Conservation (phyloP, 92 coral and sea anemone genomes). For the Micromussa lordhowensis region DNA sequence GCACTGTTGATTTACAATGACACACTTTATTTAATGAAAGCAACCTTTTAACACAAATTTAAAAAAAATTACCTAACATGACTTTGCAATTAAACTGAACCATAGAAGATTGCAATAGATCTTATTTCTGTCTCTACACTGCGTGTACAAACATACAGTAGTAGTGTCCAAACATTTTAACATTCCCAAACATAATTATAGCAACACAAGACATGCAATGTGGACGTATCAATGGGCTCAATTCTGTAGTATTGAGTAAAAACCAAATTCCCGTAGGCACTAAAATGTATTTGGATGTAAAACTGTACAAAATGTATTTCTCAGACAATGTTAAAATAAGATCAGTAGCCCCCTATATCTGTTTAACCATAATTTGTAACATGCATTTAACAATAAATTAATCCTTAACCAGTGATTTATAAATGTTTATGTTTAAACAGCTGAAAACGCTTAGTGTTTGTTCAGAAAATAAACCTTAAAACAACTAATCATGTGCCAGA, state of each 20-base stretch:
- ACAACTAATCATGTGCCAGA: conserved; percentile 1
- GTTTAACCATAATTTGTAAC: neutral
- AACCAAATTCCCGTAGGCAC: neutral
- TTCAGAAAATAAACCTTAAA: neutral
- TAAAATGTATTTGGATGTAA: neutral
- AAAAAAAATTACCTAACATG: too few species aligned
- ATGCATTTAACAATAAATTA: neutral
- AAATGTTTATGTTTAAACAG: neutral
- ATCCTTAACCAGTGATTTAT: neutral
- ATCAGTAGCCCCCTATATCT: conserved; percentile 23
- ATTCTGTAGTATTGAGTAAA: neutral
- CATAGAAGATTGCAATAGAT: too few species aligned
- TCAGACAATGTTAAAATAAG: neutral
- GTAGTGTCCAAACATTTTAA: too few species aligned
- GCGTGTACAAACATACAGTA: too few species aligned
- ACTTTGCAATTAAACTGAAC: too few species aligned
- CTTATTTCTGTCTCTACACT: too few species aligned
- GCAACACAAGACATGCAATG: too few species aligned
- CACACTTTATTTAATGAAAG: too few species aligned
- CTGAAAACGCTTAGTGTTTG: neutral
- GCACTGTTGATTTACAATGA: too few species aligned
- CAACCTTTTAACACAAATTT: too few species aligned
- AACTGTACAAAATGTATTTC: neutral
- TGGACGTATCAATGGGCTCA: neutral
- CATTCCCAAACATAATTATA: too few species aligned